Percentiles rank a stretch among this genome's conserved stretches.
Evolutionary conservation across 2,113 vertebrate species (phyloP).

Genomic region (Hemiprocne comata): DNA sequence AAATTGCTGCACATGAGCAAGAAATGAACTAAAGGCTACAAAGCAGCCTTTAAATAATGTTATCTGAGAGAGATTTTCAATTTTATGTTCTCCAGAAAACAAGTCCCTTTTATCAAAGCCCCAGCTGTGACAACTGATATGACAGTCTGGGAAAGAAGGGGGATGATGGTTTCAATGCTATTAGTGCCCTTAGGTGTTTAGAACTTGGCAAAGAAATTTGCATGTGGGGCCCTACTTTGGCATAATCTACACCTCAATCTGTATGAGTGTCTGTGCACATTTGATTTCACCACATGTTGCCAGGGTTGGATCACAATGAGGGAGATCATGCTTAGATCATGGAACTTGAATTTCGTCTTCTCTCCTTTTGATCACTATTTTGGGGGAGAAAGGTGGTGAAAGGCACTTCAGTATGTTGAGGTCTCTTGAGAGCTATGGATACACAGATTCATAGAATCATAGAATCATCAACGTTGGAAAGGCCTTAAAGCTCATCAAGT

Average conservation of each 20-base stretch:
- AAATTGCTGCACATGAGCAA: constrained; percentile 3
- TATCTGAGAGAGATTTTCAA: background rate
- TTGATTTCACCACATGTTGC: background rate
- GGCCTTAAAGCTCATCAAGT: too few relatives aligned
- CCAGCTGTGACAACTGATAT: background rate
- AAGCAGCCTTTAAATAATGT: background rate
- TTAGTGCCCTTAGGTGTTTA: background rate
- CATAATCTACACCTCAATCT: background rate
- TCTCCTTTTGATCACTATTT: background rate
- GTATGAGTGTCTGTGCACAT: background rate
- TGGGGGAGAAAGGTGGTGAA: background rate
- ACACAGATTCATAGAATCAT: too few relatives aligned
- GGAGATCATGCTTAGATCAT: background rate
- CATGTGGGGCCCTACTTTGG: background rate
- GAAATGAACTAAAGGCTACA: constrained; percentile 7
- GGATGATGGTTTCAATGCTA: background rate
- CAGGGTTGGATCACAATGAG: background rate
- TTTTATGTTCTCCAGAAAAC: background rate
- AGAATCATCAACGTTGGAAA: too few relatives aligned
- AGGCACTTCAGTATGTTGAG: background rate
- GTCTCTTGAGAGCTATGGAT: background rate
- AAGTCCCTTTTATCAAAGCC: background rate
- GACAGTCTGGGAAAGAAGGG: background rate
- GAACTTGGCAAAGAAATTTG: background rate
- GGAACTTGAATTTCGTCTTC: background rate